Percentiles rank a stretch among this genome's conserved stretches.
phyloP scores from a whole-genome alignment of 2,888 invertebrate species.

The Osmoderma eremita region DNA sequence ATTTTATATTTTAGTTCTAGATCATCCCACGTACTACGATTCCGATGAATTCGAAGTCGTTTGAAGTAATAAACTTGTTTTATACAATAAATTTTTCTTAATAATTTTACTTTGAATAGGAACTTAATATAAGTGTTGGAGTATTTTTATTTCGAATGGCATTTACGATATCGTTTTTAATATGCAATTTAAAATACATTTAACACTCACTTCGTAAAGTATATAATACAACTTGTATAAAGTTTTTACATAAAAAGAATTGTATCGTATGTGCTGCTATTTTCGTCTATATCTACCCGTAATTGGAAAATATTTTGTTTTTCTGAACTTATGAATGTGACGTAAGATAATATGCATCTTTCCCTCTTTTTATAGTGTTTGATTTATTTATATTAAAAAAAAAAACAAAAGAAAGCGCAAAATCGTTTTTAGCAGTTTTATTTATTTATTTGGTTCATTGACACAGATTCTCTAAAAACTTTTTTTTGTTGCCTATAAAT shows the following conservation, averaged over 20 bases:
- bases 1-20: background rate
- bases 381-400: too few relatives aligned
- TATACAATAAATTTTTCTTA: constrained; percentile 8
- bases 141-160: constrained; percentile 3
- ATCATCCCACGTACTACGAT: constrained; percentile 67
- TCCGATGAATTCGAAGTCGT: constrained; percentile 88
- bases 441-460: too few relatives aligned
- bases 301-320: too few relatives aligned
- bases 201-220: background rate
- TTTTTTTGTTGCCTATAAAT: background rate
- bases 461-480: too few relatives aligned
- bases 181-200: too few relatives aligned
- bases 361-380: too few relatives aligned
- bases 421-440: too few relatives aligned
- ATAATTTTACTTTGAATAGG: constrained; percentile 13
- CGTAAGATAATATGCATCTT: too few relatives aligned
- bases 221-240: constrained; percentile 5
- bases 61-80: constrained; percentile 61
- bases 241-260: constrained; percentile 8
- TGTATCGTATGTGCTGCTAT: constrained; percentile 18
- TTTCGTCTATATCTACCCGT: background rate
- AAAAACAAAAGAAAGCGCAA: too few relatives aligned
- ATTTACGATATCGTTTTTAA: background rate
- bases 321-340: too few relatives aligned
- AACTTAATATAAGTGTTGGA: constrained; percentile 10